Conservation (phyloP, 2,113 vertebrate species). For the Bubo bubo region DNA sequence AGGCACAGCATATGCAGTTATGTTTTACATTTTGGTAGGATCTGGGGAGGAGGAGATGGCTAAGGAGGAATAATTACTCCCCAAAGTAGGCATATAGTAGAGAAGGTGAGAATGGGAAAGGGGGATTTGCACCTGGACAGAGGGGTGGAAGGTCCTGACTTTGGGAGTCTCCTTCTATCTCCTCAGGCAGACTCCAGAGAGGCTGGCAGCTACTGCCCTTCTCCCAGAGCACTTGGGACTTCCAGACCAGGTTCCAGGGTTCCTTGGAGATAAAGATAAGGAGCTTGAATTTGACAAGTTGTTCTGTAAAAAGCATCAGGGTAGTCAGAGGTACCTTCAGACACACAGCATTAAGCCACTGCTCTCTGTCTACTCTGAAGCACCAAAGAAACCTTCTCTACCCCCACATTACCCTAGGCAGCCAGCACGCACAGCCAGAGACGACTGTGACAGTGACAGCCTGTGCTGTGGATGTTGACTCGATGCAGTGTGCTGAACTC, state of each 20-base stretch:
- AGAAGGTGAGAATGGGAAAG: background rate
- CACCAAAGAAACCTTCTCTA: background rate
- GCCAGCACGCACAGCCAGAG: fast-evolving
- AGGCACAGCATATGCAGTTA: background rate
- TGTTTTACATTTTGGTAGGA: background rate
- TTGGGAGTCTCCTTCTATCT: background rate
- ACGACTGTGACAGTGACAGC: fast-evolving
- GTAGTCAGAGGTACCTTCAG: background rate
- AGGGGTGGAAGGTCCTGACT: background rate
- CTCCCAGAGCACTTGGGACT: background rate
- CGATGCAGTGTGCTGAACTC: fast-evolving
- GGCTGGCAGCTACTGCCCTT: background rate
- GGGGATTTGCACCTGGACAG: background rate
- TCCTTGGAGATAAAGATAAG: background rate
- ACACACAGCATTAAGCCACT: background rate
- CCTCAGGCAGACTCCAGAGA: background rate
- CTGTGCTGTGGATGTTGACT: background rate
- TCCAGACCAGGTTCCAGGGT: background rate
- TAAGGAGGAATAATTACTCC: background rate
- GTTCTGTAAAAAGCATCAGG: background rate
- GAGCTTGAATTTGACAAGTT: background rate
- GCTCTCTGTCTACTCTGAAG: background rate
- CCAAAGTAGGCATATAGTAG: background rate
- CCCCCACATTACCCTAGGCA: fast-evolving
- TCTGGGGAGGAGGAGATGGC: background rate